Base-by-base conservation (phyloP, 2,113 vertebrate genomes). In the Perccottus glenii region DNA sequence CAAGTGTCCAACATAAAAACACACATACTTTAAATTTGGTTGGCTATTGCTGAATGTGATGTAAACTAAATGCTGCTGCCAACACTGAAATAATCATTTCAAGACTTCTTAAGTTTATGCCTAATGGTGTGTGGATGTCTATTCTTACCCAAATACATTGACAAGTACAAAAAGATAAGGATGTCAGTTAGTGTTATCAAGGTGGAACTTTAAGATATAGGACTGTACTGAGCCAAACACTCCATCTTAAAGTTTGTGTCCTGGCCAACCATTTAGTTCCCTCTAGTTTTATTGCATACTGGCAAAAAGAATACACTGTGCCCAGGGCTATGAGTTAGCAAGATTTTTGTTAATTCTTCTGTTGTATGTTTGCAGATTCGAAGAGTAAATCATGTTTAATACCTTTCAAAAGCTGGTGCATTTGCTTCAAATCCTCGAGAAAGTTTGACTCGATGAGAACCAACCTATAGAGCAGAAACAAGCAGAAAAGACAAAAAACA, bases 381-480 rank as follows among this genome's bases (percentile, higher is more conserved):
- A 27, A 3, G 46, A 45, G 38, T 50, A 45, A n/a, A 56, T 68
- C 27, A 48, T 43, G 63, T 67, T 36, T 73, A 82, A 87, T 90
- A 99, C 98, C 97, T 97, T 87, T 99, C 96, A 88, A 99, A 99
- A 57, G 98, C 98, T 11, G 97, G 97, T 6, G 98, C 98, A 9
- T 99, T 99, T 0, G 96, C 96, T 87, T 99, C 97, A 60, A 98
- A 99, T 44, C 98, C 98, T 56, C 98, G 92, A 45, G 98, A 99
- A 90, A 99, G 96, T 79, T 97, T 95, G 71, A 99, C 98, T 65
- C 97, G 96, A 85, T 99, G 98, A n/a, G 98, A 99, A 70, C 97
- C 98, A 52, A 99, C 98, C 98, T 99, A 72, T 19, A 38, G 80
- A 2, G 19, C 27, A 75, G 55, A 77, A 52, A 79, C 12, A 57